Conservation (phyloP, 2,113 vertebrate genomes). For the Eptesicus fuscus region DNA sequence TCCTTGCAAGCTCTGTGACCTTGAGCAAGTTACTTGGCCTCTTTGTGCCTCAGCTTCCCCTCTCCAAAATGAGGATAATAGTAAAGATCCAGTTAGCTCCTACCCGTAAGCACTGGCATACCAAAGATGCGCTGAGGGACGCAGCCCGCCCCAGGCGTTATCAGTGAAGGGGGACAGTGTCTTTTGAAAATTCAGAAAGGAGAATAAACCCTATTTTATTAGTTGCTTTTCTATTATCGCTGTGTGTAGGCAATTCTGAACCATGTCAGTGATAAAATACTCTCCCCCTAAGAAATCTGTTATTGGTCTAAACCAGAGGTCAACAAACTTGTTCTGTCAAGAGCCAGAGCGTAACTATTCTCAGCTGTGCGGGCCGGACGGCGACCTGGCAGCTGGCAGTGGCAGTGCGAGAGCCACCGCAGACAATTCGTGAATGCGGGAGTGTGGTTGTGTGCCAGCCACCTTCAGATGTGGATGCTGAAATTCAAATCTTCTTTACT, state of each 20-base stretch:
- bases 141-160: background rate
- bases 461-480: background rate
- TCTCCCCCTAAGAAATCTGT: background rate
- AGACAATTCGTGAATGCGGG: background rate
- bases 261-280: background rate
- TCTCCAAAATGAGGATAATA: background rate
- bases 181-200: background rate
- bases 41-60: background rate
- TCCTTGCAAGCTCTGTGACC: background rate
- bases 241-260: background rate
- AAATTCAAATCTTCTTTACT: background rate
- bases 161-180: background rate
- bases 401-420: accelerated
- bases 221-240: background rate
- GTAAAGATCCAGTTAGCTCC: background rate
- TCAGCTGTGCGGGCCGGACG: too few relatives aligned
- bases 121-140: too few relatives aligned
- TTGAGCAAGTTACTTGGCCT: background rate
- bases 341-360: background rate
- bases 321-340: background rate
- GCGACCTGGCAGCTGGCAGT: background rate
- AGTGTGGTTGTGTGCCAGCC: background rate
- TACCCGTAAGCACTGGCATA: background rate
- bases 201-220: background rate
- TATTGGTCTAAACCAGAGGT: background rate